These are phyloP conservation scores for Penelope pileata DNA, from an alignment of 2,113 vertebrate genomes.

Conservation along the genomic window DNA sequence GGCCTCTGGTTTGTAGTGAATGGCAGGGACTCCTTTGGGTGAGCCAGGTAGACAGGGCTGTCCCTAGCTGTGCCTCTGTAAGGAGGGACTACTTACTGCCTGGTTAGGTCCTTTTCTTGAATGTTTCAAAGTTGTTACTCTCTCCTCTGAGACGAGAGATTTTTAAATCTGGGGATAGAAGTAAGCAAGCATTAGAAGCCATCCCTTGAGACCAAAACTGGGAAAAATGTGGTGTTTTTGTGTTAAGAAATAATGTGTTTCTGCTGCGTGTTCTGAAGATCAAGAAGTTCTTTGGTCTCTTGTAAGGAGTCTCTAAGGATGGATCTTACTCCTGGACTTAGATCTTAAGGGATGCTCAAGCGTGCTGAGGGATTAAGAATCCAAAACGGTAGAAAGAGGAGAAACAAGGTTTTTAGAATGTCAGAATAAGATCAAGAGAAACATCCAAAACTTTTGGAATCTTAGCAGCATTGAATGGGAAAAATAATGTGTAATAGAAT, in stretches of 20 bases:
- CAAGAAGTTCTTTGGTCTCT: background rate
- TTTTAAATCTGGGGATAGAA: background rate
- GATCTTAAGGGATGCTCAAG: background rate
- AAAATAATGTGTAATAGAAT: background rate
- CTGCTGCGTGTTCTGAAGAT: background rate
- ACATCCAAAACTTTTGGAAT: background rate
- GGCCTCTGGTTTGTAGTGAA: background rate
- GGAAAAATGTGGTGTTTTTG: background rate
- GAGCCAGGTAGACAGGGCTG: background rate
- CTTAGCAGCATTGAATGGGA: background rate
- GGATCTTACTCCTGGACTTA: background rate
- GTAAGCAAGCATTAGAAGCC: background rate
- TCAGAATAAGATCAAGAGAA: background rate
- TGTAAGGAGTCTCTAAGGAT: background rate
- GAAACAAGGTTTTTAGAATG: background rate
- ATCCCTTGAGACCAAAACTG: background rate
- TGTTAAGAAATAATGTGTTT: too few species aligned
- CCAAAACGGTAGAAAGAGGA: background rate
- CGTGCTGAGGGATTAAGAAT: background rate
- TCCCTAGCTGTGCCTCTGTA: background rate
- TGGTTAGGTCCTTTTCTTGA: background rate
- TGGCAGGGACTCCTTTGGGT: background rate
- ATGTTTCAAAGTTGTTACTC: background rate
- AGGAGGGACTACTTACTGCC: background rate
- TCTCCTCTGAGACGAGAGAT: background rate